These are phyloP conservation scores for Eira barbara DNA, from an alignment of 2,113 vertebrate genomes.

Conservation along the genomic window DNA sequence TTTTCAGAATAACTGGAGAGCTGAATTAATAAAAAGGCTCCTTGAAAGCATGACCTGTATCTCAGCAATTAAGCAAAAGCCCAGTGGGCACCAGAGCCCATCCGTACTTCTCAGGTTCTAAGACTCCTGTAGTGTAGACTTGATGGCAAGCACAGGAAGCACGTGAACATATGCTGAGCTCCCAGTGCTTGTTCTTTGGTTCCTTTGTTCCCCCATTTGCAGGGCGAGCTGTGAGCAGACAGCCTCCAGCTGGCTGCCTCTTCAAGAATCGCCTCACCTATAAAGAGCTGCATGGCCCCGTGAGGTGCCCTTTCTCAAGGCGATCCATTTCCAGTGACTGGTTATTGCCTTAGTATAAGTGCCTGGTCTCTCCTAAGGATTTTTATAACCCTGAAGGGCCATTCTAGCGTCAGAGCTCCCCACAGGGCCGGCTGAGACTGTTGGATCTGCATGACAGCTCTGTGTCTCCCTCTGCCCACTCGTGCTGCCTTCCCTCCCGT, in stretches of 20 bases:
- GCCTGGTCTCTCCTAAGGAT: background rate
- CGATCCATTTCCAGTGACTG: background rate
- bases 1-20: background rate
- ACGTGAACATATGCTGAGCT: background rate
- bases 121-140: background rate
- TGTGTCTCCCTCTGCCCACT: background rate
- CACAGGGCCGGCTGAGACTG: fast-evolving
- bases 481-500: background rate
- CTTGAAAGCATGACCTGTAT: background rate
- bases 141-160: background rate
- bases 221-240: background rate
- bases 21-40: background rate
- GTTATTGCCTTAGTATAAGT: background rate
- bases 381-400: background rate
- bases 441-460: background rate
- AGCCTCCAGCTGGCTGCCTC: background rate
- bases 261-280: background rate
- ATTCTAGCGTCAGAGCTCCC: background rate
- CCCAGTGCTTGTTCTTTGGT: background rate
- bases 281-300: background rate
- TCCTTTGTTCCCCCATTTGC: background rate
- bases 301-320: background rate
- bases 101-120: background rate
- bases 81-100: background rate
- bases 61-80: background rate